phyloP scores from a whole-genome alignment of 2,113 vertebrate genomes.

The Pterocles orientalis region DNA sequence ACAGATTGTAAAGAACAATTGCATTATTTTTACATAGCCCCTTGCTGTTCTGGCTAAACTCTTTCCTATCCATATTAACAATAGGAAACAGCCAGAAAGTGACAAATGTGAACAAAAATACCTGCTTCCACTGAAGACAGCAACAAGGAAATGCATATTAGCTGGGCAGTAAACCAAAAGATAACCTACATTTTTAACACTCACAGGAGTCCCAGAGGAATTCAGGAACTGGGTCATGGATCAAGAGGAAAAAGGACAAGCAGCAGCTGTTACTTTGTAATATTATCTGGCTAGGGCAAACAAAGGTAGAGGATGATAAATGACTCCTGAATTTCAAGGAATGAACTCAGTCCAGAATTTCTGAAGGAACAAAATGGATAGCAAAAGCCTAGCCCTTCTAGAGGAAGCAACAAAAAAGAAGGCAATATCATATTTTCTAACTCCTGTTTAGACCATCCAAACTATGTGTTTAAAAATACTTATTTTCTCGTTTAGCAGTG shows the following conservation, averaged over 20 bases:
- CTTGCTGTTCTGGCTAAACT: neutral
- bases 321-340: constrained; percentile 18
- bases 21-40: constrained; percentile 19
- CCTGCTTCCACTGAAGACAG: neutral
- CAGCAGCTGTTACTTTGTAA: constrained; percentile 40
- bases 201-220: constrained; percentile 19
- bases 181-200: constrained; percentile 46
- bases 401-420: neutral
- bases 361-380: neutral
- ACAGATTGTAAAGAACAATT: constrained; percentile 46
- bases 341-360: neutral
- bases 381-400: neutral
- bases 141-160: constrained; percentile 44
- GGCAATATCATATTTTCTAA: neutral
- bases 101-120: constrained; percentile 15
- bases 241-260: neutral
- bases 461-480: neutral
- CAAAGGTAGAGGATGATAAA: constrained; percentile 21
- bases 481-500: neutral
- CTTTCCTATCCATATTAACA: neutral
- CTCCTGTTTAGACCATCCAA: neutral
- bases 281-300: constrained; percentile 31
- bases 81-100: constrained; percentile 15
- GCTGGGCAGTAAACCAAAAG: constrained; percentile 34
- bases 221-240: constrained; percentile 55